phyloP scores from a whole-genome alignment of 2,113 vertebrate genomes.

The Gallinago jamesoni region DNA sequence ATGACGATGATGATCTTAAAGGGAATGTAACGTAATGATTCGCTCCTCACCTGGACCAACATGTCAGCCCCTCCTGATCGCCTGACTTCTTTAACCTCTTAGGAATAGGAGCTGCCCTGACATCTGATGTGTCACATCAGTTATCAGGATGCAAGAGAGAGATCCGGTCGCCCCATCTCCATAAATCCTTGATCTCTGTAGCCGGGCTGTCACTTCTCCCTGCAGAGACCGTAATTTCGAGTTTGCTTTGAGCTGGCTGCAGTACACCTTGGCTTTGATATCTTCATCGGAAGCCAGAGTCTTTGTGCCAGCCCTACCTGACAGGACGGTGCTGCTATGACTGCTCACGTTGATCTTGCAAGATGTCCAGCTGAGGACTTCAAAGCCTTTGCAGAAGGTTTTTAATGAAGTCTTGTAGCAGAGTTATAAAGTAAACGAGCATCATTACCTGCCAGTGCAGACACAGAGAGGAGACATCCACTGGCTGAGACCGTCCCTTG shows the following conservation, averaged over 20 bases:
- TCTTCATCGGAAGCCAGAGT: not conserved
- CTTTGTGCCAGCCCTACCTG: not conserved
- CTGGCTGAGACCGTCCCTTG: not conserved
- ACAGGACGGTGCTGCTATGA: not conserved
- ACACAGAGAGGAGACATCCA: fast-evolving
- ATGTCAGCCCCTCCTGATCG: constrained; percentile 40
- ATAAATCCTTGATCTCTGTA: constrained; percentile 51
- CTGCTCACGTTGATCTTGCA: not conserved
- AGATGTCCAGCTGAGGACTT: not conserved
- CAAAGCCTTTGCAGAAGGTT: not conserved
- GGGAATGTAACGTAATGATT: constrained; percentile 59
- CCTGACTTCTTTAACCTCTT: constrained; percentile 40
- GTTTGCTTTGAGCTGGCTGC: constrained; percentile 33
- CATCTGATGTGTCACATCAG: constrained; percentile 59
- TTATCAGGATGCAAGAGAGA: constrained; percentile 50
- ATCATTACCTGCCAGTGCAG: not conserved
- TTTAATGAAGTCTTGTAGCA: not conserved
- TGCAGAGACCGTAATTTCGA: constrained; percentile 13
- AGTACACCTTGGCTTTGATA: constrained; percentile 15
- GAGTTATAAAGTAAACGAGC: not conserved
- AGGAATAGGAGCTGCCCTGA: constrained; percentile 53
- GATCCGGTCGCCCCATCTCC: constrained; percentile 41
- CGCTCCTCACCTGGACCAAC: constrained; percentile 6
- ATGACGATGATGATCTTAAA: not conserved
- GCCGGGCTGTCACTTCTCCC: constrained; percentile 52